Evolutionary conservation across 2,113 vertebrate species (phyloP).

Genomic region (Cranoglanis bouderius): DNA sequence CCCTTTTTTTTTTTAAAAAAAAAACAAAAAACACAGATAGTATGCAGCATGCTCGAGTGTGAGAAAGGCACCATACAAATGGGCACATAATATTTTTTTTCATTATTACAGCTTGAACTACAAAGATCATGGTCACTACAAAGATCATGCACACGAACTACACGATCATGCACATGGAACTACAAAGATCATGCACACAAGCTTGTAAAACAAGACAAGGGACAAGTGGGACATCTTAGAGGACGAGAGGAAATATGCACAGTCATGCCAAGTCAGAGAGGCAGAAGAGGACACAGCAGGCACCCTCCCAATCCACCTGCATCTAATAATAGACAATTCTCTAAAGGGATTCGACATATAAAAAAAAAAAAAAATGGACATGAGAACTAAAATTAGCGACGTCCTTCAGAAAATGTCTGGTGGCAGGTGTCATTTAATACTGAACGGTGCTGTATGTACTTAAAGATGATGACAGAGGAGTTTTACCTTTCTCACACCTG

Average conservation of each 20-base stretch:
- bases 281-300: neutral
- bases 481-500: slow-evolving; percentile 83
- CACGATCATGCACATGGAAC: no score
- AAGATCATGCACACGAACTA: neutral
- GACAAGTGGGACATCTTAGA: neutral
- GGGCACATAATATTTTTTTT: neutral
- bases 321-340: neutral
- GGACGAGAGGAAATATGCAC: slow-evolving; percentile 24
- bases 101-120: neutral
- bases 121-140: neutral
- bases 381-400: neutral
- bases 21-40: no score
- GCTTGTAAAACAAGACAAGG: neutral
- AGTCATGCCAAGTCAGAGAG: slow-evolving; percentile 23
- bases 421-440: neutral
- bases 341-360: slow-evolving; percentile 12
- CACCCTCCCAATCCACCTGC: neutral
- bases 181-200: neutral
- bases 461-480: slow-evolving; percentile 20
- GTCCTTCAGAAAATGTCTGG: neutral
- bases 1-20: neutral
- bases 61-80: neutral
- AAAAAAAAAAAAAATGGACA: neutral
- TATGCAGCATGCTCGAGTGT: neutral
- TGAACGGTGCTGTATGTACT: neutral